Evolutionary conservation across 2,797 vertebrate species (phyloP), one percentile per base, ranked within the genome.

Genomic region (Pagetopsis macropterus): DNA sequence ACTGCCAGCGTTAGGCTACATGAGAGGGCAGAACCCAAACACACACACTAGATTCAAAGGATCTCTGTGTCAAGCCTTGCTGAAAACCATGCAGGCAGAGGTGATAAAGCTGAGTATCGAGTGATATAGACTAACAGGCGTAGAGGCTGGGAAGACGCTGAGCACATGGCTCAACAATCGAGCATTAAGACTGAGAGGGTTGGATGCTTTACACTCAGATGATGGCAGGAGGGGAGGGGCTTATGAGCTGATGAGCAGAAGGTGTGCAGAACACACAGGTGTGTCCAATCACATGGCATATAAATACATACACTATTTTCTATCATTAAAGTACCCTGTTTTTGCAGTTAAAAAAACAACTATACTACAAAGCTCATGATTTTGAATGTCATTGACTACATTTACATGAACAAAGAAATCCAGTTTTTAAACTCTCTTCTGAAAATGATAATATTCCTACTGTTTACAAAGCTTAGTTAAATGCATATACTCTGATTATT

Each of bases 241-340:
- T 54, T 58, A 55, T 41, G 15, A 56, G 63, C 48, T 64, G 52
- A 68, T 31, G 55, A 51, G 23, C 56, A 19, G 15, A 51, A 66
- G 54, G 63, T 71, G 58, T 59, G 43, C 60, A 58, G 60, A 16
- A 19, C 33, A 37, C 16, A 46, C 48, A 40, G 61, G 16, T 41
- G 40, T 10, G 46, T n/a, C 16, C 17, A 49, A 19, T 49, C n/a
- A 9, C 9, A 16, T 44, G 14, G 33, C 33, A 37, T 37, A 9
- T 37, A 1, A 37, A 7, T 37, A 37, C 33, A 37, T 37, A 54
- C 31, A 4, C 33, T 54, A 17, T 33, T 21, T 19, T 5, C 2
- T 21, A 27, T 31, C 9, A 10, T 27, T n/a, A 9, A n/a, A 2
- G 27, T n/a, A 40, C 17, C 4, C 56, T 43, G 40, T 41, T 57